Base-by-base conservation (phyloP, 2,797 vertebrate genomes). In the Paedocypris micromegethes region DNA sequence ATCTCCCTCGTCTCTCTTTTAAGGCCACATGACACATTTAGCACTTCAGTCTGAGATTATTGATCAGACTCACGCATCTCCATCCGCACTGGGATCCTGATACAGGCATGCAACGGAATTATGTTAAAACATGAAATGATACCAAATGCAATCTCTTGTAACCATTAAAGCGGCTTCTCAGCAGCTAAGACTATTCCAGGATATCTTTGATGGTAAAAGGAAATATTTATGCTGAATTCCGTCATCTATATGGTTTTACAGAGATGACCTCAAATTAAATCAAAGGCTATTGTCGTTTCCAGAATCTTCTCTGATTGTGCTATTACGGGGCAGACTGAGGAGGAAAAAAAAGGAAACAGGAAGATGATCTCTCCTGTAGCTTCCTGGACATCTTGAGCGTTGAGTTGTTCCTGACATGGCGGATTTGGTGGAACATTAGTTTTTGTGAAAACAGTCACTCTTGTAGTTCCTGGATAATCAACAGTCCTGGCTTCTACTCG, bases 401-500 rank as follows among this genome's bases (percentile, higher is more conserved):
- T 54, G 48, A 72, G 44, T n/a, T 37, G 40, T 57, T 64, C 70
- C 66, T 64, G 56, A 61, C 43, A 70, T 43, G 38, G 68, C 55
- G 43, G 53, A 45, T 68, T 46, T 60, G 55, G n/a, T 64, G 51
- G 56, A 23, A 23, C 23, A 23, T 23, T 53, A 50, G 42, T 62
- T 74, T 70, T 59, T 52, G 73, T 73, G 75, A 72, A 62, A 70
- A 77, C 59, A 73, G 66, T 74, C 75, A 57, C 59, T 77, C 59
- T 65, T 52, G 69, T 72, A 72, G 68, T 81, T 77, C 66, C 63
- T 63, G 66, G 61, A 67, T 44, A 50, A 58, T 8, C 4, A 75
- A 81, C 77, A 85, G 73, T 47, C 73, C 40, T 5, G 70, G 66
- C 23, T 66, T 81, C 90, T 88, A 93, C 86, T 95, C 94, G 63